Evolutionary conservation across 2,797 vertebrate genomes (phyloP).

Genomic region (Anas capensis): DNA sequence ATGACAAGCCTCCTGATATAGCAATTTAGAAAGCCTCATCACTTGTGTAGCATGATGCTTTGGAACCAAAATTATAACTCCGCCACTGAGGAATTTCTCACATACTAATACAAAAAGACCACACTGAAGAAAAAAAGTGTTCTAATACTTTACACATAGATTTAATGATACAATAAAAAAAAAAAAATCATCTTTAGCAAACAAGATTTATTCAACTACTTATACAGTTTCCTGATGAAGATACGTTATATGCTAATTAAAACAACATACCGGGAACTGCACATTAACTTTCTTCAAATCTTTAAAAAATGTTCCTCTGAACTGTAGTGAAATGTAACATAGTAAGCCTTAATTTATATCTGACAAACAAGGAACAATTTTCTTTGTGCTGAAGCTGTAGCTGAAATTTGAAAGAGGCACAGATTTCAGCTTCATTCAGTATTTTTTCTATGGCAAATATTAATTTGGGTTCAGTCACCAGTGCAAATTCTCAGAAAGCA

Average conservation of each 20-base stretch:
- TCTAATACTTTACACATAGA: not conserved
- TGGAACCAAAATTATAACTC: not conserved
- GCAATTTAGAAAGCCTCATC: not conserved
- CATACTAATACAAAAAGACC: not conserved
- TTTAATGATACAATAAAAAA: not conserved
- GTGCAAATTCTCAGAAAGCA: conserved; percentile 5
- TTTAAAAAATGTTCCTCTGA: not conserved
- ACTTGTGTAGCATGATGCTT: not conserved
- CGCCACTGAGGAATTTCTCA: not conserved
- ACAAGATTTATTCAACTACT: not conserved
- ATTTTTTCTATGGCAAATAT: not conserved
- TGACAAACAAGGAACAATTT: not conserved
- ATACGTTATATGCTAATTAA: not conserved
- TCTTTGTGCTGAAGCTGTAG: not conserved
- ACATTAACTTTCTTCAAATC: not conserved
- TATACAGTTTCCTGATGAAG: not conserved
- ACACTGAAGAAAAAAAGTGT: not conserved
- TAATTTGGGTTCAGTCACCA: conserved; percentile 10
- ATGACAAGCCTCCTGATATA: not conserved
- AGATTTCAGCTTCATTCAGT: not conserved
- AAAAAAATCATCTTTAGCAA: not conserved
- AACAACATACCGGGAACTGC: not conserved
- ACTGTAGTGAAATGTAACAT: not conserved
- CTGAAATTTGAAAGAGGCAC: not conserved
- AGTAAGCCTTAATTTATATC: not conserved